phyloP scores from a whole-genome alignment of 2,888 invertebrate genomes.

The Diloba caeruleocephala region DNA sequence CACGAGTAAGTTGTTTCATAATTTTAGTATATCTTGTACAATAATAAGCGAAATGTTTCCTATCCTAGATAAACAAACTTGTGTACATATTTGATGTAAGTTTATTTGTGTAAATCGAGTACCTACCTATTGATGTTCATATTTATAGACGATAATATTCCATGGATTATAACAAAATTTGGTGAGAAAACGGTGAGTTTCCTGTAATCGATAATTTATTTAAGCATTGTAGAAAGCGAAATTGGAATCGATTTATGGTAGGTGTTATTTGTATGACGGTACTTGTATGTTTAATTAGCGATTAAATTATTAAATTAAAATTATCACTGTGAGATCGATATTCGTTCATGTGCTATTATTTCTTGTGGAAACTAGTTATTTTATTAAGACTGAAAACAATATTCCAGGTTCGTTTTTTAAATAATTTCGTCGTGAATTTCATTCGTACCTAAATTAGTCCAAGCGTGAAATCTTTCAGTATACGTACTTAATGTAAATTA shows the following conservation, averaged over 20 bases:
- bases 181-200: constrained; percentile 85
- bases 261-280: constrained; percentile 80
- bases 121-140: constrained; percentile 88
- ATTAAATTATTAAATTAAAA: constrained; percentile 77
- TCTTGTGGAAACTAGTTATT: constrained; percentile 74
- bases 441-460: constrained; percentile 85
- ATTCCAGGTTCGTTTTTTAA: constrained; percentile 84
- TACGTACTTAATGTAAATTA: constrained; percentile 89
- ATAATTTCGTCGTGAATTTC: constrained; percentile 73
- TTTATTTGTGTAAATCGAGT: constrained; percentile 83
- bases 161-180: constrained; percentile 68
- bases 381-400: constrained; percentile 86
- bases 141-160: constrained; percentile 77
- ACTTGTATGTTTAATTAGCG: constrained; percentile 81
- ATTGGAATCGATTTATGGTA: constrained; percentile 82
- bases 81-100: constrained; percentile 82
- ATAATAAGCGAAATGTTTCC: constrained; percentile 87
- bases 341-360: constrained; percentile 59
- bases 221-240: constrained; percentile 84
- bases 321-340: constrained; percentile 50
- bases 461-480: constrained; percentile 88
- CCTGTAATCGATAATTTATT: constrained; percentile 84
- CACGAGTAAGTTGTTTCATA: constrained; percentile 81
- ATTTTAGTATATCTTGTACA: constrained; percentile 83
- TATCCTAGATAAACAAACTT: constrained; percentile 82